Evolutionary conservation across 2,797 vertebrate species (phyloP).

Genomic region (Acanthornis magna): DNA sequence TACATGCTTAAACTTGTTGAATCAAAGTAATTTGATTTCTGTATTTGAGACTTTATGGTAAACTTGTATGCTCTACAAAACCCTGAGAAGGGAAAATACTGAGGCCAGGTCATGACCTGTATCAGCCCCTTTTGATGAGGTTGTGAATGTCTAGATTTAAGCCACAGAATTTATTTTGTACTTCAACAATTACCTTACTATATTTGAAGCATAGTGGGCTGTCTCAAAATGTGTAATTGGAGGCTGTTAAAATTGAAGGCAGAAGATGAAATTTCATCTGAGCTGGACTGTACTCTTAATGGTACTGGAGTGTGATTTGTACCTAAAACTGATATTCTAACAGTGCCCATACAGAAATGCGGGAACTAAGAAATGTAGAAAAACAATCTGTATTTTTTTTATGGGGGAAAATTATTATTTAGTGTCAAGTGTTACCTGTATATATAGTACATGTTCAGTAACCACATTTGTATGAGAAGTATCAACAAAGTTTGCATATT

Average conservation of each 20-base stretch:
- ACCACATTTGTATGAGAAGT: neutral
- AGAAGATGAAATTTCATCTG: neutral
- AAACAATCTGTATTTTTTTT: neutral
- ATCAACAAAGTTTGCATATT: neutral
- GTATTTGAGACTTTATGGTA: neutral
- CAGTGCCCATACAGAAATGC: neutral
- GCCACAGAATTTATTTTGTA: neutral
- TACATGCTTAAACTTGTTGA: neutral
- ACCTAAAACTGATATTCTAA: neutral
- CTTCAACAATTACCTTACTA: neutral
- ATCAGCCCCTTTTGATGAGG: neutral
- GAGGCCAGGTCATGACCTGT: accelerated
- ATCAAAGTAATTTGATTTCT: neutral
- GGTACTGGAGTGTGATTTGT: neutral
- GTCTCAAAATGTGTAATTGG: neutral
- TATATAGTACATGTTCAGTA: neutral
- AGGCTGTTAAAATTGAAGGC: neutral
- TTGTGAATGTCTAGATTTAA: neutral
- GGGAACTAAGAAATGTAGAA: neutral
- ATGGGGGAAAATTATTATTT: neutral
- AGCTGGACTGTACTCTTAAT: neutral
- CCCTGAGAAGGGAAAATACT: neutral
- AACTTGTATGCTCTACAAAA: neutral
- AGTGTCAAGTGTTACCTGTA: neutral
- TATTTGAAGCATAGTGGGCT: neutral